Conservation (phyloP, 2,797 vertebrate genomes). For the Trematomus bernacchii region DNA sequence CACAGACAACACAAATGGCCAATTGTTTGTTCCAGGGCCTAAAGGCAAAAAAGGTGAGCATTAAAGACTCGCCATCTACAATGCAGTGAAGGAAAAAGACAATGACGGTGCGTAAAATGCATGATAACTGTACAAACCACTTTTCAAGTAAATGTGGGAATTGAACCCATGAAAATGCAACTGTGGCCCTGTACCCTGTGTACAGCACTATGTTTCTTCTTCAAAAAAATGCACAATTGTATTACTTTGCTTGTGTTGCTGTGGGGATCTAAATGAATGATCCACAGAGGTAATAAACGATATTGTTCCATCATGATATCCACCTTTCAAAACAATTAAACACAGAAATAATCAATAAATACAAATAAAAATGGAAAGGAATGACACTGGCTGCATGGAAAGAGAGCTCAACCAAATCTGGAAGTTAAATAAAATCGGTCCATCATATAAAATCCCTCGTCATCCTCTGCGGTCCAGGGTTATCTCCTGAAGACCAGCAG, state of each 20-base stretch:
- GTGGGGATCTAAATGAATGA: constrained; percentile 20
- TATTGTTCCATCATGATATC: constrained; percentile 44
- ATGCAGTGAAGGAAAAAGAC: constrained; percentile 5
- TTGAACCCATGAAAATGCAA: constrained; percentile 24
- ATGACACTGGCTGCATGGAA: constrained; percentile 73
- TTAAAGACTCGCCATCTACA: constrained; percentile 5
- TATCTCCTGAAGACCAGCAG: constrained; percentile 43
- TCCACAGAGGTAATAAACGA: constrained; percentile 21
- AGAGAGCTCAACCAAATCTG: constrained; percentile 82
- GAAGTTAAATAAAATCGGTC: constrained; percentile 49
- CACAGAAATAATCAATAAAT: constrained; percentile 14
- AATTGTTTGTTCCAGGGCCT: constrained; percentile 1
- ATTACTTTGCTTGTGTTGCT: constrained; percentile 10
- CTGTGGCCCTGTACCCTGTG: constrained; percentile 49
- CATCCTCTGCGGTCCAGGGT: constrained; percentile 34
- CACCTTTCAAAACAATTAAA: constrained; percentile 29
- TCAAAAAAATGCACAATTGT: constrained; percentile 17
- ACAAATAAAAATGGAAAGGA: constrained; percentile 60
- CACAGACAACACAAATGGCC: neutral
- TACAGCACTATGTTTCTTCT: constrained; percentile 13
- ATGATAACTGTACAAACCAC: constrained; percentile 27
- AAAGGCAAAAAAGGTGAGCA: constrained; percentile 7
- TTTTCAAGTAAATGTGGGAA: constrained; percentile 60
- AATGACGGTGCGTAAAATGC: constrained; percentile 19
- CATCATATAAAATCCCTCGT: constrained; percentile 35